Base-by-base conservation (phyloP, 2,888 invertebrate species). In the Pemphredon lugubris region DNA sequence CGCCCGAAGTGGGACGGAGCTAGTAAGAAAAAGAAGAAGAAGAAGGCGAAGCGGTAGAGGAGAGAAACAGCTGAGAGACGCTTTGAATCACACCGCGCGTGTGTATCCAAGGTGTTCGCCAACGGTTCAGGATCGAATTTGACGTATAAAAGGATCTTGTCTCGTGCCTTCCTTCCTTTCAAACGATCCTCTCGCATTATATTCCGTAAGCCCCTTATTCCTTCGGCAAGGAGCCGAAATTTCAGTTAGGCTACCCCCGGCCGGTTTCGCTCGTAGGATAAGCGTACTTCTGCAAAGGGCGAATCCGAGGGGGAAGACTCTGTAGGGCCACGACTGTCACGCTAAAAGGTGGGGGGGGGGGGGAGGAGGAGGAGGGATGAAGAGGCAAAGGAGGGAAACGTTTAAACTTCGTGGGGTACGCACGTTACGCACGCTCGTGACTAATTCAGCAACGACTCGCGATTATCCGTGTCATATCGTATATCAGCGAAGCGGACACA, bases 11-110 rank as follows among this genome's bases (percentile, higher is more conserved):
- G 50, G 48, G 65, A 45, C 66, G 50, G 68, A 57, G 40, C 40
- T 39, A 48, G 47, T 58, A 58, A 51, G 21, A 50, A 14, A 39
- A 48, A 42, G 26, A 50, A 14, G 34, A 48, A 37, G 65, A 54
- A 32, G 64, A 57, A 51, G 59, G 47, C 47, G 63, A 57, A 58
- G 60, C 64, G 48, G 18, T 53, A 54, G 53, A 48, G 57, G 63
- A 73, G 70, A 64, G 60, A 85, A 87, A 88, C 87, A 87, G 88
- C 87, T 87, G 88, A 88, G 88, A 88, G 84, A 83, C 78, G 83
- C 84, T 79, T 86, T 84, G 79, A 84, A 83, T 85, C 81, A 66
- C 73, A 72, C 75, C 78, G 75, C 82, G 79, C 73, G 81, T 77
- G 84, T 79, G 73, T 74, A 72, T 73, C 77, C 75, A 83, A 85